A percentile compares a stretch with the other conserved stretches of the same genome.
Evolutionary conservation across 2,113 vertebrate species (phyloP).

Genomic region (Ahaetulla prasina): DNA sequence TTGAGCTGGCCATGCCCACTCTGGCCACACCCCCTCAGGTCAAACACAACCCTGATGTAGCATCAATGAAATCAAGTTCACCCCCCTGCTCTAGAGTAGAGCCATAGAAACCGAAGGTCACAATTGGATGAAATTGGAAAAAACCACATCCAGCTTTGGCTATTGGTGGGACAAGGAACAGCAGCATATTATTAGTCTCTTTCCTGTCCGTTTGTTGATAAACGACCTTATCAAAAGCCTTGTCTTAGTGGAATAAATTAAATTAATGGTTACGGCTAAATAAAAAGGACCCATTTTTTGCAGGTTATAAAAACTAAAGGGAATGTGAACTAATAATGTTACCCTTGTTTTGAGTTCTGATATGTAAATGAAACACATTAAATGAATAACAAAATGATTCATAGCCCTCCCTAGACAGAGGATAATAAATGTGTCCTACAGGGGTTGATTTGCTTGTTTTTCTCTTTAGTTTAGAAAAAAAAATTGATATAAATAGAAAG

Average conservation of each 20-base stretch:
- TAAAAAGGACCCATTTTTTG: constrained; percentile 48
- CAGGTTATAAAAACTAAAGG: constrained; percentile 31
- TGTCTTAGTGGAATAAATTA: constrained; percentile 55
- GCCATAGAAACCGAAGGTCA: background rate
- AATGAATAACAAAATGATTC: constrained; percentile 55
- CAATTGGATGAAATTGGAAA: constrained; percentile 55
- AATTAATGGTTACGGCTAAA: constrained; percentile 48
- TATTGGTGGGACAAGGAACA: constrained; percentile 3
- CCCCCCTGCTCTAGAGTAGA: background rate
- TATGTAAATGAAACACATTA: constrained; percentile 58
- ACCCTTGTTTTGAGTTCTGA: constrained; percentile 58
- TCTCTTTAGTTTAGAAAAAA: constrained; percentile 41
- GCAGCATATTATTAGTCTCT: constrained; percentile 25
- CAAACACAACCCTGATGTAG: too few species aligned
- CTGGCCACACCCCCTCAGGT: too few species aligned
- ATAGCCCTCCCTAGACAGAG: constrained; percentile 45
- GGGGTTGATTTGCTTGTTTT: constrained; percentile 11
- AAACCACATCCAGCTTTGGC: constrained; percentile 12
- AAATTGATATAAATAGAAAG: constrained; percentile 68
- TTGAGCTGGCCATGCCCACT: too few species aligned
- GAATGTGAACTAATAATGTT: constrained; percentile 38
- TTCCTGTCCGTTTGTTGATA: constrained; percentile 54
- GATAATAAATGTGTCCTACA: constrained; percentile 46
- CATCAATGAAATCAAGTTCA: too few species aligned
- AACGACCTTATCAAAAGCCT: constrained; percentile 56